A percentile compares a stretch with the other conserved stretches of the same genome.
phyloP scores from a whole-genome alignment of 2,113 vertebrate genomes.

The Oreamnos americanus region DNA sequence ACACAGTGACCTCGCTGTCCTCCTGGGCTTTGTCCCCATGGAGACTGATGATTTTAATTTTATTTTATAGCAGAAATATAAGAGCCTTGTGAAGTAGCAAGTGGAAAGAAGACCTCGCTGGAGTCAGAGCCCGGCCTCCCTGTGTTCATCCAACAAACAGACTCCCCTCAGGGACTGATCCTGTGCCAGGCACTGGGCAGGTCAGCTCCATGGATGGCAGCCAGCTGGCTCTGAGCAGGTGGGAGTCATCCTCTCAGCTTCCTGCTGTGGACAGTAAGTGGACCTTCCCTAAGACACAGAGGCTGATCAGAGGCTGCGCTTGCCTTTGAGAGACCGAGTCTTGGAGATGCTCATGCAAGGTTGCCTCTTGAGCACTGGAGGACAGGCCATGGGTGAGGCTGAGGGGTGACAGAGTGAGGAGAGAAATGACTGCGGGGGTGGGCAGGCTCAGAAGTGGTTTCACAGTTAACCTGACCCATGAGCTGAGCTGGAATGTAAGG shows the following conservation, averaged over 20 bases:
- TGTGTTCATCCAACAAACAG: neutral
- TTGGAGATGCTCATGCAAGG: neutral
- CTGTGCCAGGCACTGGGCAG: accelerated
- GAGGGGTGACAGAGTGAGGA: neutral
- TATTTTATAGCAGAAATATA: neutral
- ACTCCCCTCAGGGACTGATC: neutral
- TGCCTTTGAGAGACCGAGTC: neutral
- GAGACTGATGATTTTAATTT: neutral
- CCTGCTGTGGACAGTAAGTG: neutral
- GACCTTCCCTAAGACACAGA: neutral
- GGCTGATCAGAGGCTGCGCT: neutral
- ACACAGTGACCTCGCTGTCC: neutral
- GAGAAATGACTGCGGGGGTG: accelerated
- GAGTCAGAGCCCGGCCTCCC: neutral
- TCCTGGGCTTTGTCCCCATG: neutral
- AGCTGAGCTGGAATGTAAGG: neutral
- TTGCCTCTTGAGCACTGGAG: neutral
- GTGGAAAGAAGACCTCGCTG: neutral
- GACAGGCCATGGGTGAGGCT: neutral
- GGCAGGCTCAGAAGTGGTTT: neutral
- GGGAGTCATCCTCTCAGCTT: neutral
- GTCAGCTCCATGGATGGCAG: neutral
- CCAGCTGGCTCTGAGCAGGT: neutral
- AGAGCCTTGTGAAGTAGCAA: neutral
- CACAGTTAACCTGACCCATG: neutral